phyloP scores from a whole-genome alignment of 2,113 vertebrate genomes.

The Mus spicilegus region DNA sequence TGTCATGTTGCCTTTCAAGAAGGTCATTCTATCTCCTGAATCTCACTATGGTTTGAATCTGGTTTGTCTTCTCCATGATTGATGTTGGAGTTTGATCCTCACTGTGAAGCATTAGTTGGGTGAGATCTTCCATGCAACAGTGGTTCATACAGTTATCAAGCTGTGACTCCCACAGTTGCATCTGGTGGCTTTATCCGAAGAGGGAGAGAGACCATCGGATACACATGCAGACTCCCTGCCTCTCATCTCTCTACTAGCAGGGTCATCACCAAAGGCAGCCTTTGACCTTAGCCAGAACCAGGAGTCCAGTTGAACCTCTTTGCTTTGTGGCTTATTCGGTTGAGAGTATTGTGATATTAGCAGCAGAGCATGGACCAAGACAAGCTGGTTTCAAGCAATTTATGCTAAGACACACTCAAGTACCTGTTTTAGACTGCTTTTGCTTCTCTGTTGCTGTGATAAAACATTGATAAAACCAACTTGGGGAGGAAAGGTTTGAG shows the following conservation, averaged over 20 bases:
- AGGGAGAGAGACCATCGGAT: not conserved
- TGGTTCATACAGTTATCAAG: not conserved
- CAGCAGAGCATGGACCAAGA: not conserved
- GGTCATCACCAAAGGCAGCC: not conserved
- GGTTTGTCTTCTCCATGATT: not conserved
- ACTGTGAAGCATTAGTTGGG: not conserved
- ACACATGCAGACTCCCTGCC: not conserved
- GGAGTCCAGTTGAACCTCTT: not conserved
- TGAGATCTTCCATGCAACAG: not conserved
- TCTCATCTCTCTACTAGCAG: not conserved
- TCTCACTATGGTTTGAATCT: not conserved
- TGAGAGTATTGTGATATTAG: not conserved
- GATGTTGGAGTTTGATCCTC: not conserved
- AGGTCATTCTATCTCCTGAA: not conserved
- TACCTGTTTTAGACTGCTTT: not conserved
- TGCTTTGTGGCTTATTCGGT: not conserved
- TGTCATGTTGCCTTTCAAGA: not conserved
- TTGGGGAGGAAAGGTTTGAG: not conserved
- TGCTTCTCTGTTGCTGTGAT: not conserved
- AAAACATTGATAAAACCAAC: not conserved
- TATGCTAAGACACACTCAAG: not conserved
- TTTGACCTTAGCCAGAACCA: not conserved
- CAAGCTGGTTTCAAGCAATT: not conserved
- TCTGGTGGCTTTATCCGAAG: not conserved
- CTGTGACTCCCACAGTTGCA: not conserved